Base-by-base conservation (phyloP, 2,113 vertebrate species). In the Rhea pennata region DNA sequence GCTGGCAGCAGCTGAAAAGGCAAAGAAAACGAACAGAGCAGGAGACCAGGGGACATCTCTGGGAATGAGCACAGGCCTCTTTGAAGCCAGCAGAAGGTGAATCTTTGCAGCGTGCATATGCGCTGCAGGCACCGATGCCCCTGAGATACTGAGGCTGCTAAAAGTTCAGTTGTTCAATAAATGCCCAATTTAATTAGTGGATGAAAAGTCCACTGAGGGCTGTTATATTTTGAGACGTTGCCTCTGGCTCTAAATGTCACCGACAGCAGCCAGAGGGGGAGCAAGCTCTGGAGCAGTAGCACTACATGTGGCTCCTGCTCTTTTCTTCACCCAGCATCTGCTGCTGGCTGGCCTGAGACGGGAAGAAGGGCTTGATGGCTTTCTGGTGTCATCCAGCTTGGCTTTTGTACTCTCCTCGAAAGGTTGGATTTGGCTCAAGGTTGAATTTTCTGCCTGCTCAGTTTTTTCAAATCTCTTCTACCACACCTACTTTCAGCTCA, bases 401-500 rank as follows among this genome's bases (percentile, higher is more conserved):
- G 2, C 21, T 75, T 61, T 50, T 33, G 29, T 59, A 31, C 29
- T 61, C 21, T 51, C 53, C 42, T 59, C 31, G 44, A 36, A 39
- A 73, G 22, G 33, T 10, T 3, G 42, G 10, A 79, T 48, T 39
- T n/a, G 53, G 4, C 48, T 79, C 58, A 76, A 53, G 21, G 26
- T 31, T 22, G 67, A 51, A 8, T 66, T 39, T 93, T 31, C 9
- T 15, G 26, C 16, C 39, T 36, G 53, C 51, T 95, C 40, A 8
- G 15, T 23, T 77, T 62, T 26, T 51, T 67, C 22, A 22, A 8
- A 1, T 59, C 14, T 42, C 17, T 69, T 53, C 44, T 40, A 11
- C 3, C 3, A 20, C 31, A 46, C 46, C 26, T 5, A 0, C 33
- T 58, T 29, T 36, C 17, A 19, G 26, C 51, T 58, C 12, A 1